Evolutionary conservation across 2,113 vertebrate genomes (phyloP), one percentile per base, ranked within the genome.

Genomic region (Osmerus mordax): DNA sequence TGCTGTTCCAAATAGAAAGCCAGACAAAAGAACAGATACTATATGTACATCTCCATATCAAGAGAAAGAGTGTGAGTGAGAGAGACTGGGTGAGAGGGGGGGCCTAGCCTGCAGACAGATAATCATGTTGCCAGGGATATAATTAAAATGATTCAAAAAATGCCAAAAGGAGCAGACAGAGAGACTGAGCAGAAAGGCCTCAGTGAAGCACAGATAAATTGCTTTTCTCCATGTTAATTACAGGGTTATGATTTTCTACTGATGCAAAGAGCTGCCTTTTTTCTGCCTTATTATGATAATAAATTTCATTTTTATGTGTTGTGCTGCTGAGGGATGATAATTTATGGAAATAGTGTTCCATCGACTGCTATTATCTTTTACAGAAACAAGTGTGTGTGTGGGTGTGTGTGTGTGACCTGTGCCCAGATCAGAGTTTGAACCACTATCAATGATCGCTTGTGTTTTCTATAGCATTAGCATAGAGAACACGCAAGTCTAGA

Each of bases 181-280:
- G 79, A 67, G 68, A 36, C 56, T 75, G 81, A 41, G 78, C 82
- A 73, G 66, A 28, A 67, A 74, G 70, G 69, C 76, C 73, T 72
- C 67, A 66, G 25, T 79, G 81, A 84, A 86, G 85, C 79, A 65
- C 55, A 19, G 84, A 88, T 83, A 91, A 91, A 89, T 92, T 90
- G 91, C 93, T 94, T 93, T 91, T 87, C 78, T 88, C 83, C 73
- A 68, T 78, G 54, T 79, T 91, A 89, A 90, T 90, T 86, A 86
- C 74, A 84, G 84, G 89, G 88, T 86, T 91, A 86, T 92, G 87
- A 88, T 92, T 94, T 91, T 92, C 91, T 92, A 90, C 94, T 88
- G 91, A 92, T 91, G 77, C 72, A 82, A 73, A 64, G 64, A 84
- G 86, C 83, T 87, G 78, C 79, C 41, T 47, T 82, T 90, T 92